Evolutionary conservation across 2,797 vertebrate genomes (phyloP), one percentile per base, ranked within the genome.

Genomic region (Loriculus beryllinus): DNA sequence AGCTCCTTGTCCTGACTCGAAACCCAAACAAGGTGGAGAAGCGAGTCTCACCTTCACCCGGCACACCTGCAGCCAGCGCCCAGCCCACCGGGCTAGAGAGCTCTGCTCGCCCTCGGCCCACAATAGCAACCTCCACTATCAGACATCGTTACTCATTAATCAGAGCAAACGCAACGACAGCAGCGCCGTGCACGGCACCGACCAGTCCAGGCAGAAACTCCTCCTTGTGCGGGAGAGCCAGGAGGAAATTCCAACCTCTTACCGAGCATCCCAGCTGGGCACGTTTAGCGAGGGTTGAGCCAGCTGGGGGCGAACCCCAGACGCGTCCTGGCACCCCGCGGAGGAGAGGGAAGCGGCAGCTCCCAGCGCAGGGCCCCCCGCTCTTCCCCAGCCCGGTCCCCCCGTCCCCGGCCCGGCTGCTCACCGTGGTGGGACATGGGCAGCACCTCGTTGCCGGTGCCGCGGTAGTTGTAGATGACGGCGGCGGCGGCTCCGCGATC

Each of bases 401-500:
- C 51, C 17, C 10, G 3, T n/a, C 5, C 39, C 13, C 0, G 10
- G 20, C 28, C 28, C 25, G 6, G 69, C 57, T 25, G 48, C 98
- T 97, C 96, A 98, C 98, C 98, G 17, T 98, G 97, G 96, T 99
- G 98, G 70, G 98, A 98, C 98, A 99, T 99, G 93, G 98, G 96
- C 91, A 98, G 98, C 91, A 98, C 97, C 47, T 98, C 97, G 95
- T 98, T 98, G 80, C 97, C 97, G n/a, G 97, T 97, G 29, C 97
- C 98, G 4, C 96, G 89, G 84, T 97, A 98, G 96, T 98, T 98
- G 96, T 97, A 98, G 94, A 99, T 98, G 71, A 98, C 98, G 26
- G 97, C 98, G 79, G 97, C 98, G n/a, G 81, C 69, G 18, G 98
- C 98, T 43, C 98, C 98, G 48, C 91, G 96, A 6, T 91, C 78